These are phyloP conservation scores for Drosophila tristis DNA, from an alignment of 1,140 invertebrate species.

Conservation along the genomic window DNA sequence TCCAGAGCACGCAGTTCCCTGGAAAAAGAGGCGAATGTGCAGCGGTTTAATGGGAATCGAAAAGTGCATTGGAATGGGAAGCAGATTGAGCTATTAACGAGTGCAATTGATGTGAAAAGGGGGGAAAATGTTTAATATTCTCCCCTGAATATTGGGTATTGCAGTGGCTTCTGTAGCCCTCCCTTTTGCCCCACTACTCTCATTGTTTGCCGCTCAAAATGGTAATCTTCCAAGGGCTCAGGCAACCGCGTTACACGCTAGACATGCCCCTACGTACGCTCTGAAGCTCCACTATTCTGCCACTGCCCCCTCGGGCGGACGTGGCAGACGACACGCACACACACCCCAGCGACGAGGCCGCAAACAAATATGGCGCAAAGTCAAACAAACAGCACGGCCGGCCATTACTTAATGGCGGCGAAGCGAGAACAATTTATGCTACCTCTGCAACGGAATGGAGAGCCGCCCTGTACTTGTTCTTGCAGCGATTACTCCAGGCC, in stretches of 20 bases:
- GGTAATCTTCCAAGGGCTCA: slow-evolving; percentile 46
- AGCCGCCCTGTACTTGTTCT: background rate
- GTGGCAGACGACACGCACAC: slow-evolving; percentile 19
- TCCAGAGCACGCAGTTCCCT: slow-evolving; percentile 20
- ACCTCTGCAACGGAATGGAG: slow-evolving; percentile 61
- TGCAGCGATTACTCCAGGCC: slow-evolving; percentile 25
- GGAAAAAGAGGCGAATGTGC: slow-evolving; percentile 19
- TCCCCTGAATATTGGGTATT: background rate
- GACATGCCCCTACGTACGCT: background rate
- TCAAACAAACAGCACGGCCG: slow-evolving; percentile 57
- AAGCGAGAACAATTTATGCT: slow-evolving; percentile 73
- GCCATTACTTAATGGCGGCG: slow-evolving; percentile 68
- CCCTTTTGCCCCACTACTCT: slow-evolving; percentile 7
- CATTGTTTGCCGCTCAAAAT: slow-evolving; percentile 37
- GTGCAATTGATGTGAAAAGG: slow-evolving; percentile 15
- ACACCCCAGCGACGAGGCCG: slow-evolving; percentile 10
- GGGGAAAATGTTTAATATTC: background rate
- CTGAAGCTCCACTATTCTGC: background rate
- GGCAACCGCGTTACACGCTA: slow-evolving; percentile 60
- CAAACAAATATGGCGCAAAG: slow-evolving; percentile 75
- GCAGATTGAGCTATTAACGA: slow-evolving; percentile 27
- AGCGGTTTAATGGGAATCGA: slow-evolving; percentile 26
- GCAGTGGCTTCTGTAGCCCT: background rate
- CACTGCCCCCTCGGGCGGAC: background rate
- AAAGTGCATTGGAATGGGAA: slow-evolving; percentile 10